A percentile compares a stretch with the other conserved stretches of the same genome.
These are phyloP conservation scores for Sanderia malayensis DNA, from an alignment of 30 jellyfish, hydroid and myxozoan species.

Conservation along the genomic window DNA sequence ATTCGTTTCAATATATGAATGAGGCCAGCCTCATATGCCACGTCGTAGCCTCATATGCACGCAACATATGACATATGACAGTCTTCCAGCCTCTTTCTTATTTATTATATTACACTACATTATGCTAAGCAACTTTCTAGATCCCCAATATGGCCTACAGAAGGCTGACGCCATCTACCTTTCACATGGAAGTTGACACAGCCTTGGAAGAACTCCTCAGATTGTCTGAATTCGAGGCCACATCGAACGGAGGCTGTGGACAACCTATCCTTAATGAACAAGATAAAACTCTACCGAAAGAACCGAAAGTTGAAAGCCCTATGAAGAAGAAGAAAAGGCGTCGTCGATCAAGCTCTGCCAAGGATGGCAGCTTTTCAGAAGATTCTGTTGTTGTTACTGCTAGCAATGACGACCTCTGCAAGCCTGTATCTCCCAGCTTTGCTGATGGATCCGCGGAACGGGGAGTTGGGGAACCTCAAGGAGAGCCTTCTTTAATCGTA, in stretches of 20 bases:
- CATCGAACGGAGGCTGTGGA: neutral
- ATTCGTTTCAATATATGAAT: neutral
- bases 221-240: neutral
- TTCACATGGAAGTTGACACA: conserved; percentile 24
- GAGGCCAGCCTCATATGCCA: too few relatives aligned
- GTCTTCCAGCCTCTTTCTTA: too few relatives aligned
- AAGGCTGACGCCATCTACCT: conserved; percentile 27
- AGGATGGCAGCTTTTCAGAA: conserved; percentile 39
- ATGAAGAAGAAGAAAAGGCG: conserved; percentile 38
- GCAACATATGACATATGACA: too few relatives aligned
- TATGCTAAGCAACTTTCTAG: too few relatives aligned
- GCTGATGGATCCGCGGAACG: neutral
- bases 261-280: neutral
- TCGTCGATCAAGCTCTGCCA: conserved; percentile 32
- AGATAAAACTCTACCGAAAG: neutral
- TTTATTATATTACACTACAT: too few relatives aligned
- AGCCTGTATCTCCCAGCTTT: too few relatives aligned
- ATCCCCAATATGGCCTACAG: conserved; percentile 62
- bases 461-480: neutral
- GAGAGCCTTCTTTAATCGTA: too few relatives aligned
- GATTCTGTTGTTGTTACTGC: neutral
- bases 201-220: neutral
- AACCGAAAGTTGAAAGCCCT: neutral
- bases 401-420: neutral
- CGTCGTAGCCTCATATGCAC: too few relatives aligned